A percentile compares a stretch with the other conserved stretches of the same genome.
Evolutionary conservation across 37 sponge, comb jelly and placozoan genomes (phyloP).

Genomic region (Chondrilla cf. caribensis): DNA sequence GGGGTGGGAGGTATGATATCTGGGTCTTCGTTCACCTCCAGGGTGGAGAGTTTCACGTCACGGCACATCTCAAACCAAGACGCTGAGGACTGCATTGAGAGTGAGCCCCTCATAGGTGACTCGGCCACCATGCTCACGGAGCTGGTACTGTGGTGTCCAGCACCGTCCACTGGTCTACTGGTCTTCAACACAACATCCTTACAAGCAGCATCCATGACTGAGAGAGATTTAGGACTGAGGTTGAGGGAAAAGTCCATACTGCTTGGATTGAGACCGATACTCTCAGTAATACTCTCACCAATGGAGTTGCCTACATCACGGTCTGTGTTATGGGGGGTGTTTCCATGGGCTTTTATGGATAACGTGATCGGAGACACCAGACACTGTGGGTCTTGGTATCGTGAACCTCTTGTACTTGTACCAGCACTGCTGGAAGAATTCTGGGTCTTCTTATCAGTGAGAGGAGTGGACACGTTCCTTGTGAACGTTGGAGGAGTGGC

Average conservation of each 20-base stretch:
- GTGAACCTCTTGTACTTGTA: not conserved
- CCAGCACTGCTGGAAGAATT: no score
- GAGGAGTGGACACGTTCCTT: not conserved
- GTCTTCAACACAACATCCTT: not conserved
- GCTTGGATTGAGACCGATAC: not conserved
- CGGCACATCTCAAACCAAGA: not conserved
- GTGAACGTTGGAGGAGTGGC: not conserved
- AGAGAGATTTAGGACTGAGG: constrained; percentile 35
- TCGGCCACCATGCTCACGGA: constrained; percentile 24
- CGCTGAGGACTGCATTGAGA: not conserved
- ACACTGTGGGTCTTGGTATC: no score
- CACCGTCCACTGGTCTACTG: no score
- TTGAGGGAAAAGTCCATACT: constrained; percentile 33
- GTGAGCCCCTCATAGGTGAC: not conserved
- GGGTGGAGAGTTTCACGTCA: not conserved
- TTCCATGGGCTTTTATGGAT: not conserved
- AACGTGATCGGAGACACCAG: constrained; percentile 12
- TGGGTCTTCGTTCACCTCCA: not conserved
- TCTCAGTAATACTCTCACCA: not conserved
- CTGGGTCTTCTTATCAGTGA: not conserved
- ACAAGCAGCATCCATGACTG: constrained; percentile 56
- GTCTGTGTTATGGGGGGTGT: not conserved
- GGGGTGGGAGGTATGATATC: not conserved
- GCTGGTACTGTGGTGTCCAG: not conserved
- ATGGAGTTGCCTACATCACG: no score